Base-by-base conservation (phyloP, 2,888 invertebrate genomes). In the Microchrysa polita region DNA sequence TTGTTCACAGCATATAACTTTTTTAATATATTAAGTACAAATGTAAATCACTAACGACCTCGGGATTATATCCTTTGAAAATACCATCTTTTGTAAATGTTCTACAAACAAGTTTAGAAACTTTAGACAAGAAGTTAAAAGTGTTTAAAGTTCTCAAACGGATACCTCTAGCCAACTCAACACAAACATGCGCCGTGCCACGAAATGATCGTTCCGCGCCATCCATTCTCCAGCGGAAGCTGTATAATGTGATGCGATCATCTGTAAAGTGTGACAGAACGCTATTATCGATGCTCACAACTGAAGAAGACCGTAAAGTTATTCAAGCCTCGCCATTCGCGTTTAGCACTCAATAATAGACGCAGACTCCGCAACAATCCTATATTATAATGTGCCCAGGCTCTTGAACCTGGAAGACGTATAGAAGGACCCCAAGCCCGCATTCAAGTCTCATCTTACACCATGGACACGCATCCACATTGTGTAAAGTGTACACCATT, bases 231-330 rank as follows among this genome's bases (percentile, higher is more conserved):
- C 69, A 69, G 69, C 69, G 69, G 69, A 69, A 69, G 69, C 55
- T 57, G 57, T 18, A 69, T 57, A 34, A 16, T 57, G 10, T 57
- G 27, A 16, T 57, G 10, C 40, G 69, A 74, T 72, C 74, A 73
- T 74, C 72, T 74, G 67, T 57, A 74, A 74, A 74, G 74, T 74
- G 74, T 73, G 74, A 74, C 74, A 74, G 4, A 55, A 55, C 23
- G 55, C 34, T 16, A 34, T 34, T 34, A 34, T 55, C 69, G 16
- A 57, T 16, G 16, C 16, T 48, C 2, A 59, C 40, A 65, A 67
- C 53, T 55, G 72, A 72, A 44, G 34, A 59, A 60, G 52, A 59
- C 52, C 53, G 44, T 40, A 23, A 57, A 34, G 59, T 44, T 48
- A n/a, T 48, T n/a, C 14, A 10, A 61, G 10, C 16, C 5, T 16